Evolutionary conservation across 2,888 invertebrate species (phyloP).

Genomic region (Lasioglossum calceatum): DNA sequence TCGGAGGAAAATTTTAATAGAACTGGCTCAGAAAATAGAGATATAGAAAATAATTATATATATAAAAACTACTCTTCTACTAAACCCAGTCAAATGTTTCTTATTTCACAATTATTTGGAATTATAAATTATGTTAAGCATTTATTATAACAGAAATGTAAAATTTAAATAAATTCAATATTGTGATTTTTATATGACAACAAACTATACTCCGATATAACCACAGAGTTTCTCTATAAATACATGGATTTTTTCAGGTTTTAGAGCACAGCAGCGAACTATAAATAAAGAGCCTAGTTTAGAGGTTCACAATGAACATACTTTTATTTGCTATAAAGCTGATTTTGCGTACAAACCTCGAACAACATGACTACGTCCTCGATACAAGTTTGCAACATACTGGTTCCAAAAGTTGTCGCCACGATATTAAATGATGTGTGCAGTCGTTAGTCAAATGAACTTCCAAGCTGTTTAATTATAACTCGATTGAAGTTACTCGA

Average conservation of each 20-base stretch:
- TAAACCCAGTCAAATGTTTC: background rate
- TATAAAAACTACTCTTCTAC: background rate
- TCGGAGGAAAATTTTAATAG: background rate
- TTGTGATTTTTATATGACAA: too few species aligned
- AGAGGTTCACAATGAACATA: background rate
- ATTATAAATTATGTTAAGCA: background rate
- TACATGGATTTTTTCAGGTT: background rate
- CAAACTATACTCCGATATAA: background rate
- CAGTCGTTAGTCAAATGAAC: background rate
- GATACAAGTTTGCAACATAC: conserved; percentile 16
- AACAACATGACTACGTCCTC: conserved; percentile 3
- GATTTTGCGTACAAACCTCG: conserved; percentile 13
- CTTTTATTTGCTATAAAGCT: background rate
- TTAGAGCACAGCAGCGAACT: background rate
- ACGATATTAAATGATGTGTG: background rate
- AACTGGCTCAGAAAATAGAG: background rate
- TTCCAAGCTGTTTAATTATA: conserved; percentile 3
- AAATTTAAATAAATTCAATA: too few species aligned
- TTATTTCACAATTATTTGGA: background rate
- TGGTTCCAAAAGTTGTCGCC: background rate
- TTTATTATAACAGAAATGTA: too few species aligned
- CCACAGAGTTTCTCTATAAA: background rate
- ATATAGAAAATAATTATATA: background rate
- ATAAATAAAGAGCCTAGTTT: background rate
- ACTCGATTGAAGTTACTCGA: conserved; percentile 28